Base-by-base conservation (phyloP, 1,140 invertebrate species). In the Lasioglossum baleicum region DNA sequence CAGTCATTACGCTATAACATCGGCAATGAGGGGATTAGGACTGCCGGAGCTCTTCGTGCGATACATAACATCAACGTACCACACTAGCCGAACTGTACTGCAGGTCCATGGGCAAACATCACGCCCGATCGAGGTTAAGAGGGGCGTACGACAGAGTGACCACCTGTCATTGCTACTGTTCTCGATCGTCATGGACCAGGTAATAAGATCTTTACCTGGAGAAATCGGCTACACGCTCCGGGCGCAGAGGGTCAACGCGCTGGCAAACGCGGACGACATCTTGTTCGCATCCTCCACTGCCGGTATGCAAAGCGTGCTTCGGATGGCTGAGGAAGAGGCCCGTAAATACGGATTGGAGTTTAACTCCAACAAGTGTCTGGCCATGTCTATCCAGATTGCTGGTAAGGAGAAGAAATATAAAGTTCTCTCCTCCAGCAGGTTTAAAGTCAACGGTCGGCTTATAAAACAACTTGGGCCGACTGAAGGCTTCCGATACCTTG, bases 211-310 rank as follows among this genome's bases (percentile, higher is more conserved):
- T 0, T 20, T 91, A 7, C 84, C 87, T 0, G 51, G 56, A 4
- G 80, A 75, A 2, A 78, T 91, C 1, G 90, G 90, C 2, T 89
- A 87, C 60, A 80, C 79, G 13, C 31, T 90, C 0, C 83, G 81
- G 4, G 60, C 53, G 1, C 80, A 81, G 17, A 68, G 17, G 8
- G 61, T 88, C 22, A 89, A 88, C 7, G 77, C 85, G 5, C 71
- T 93, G 20, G 92, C 90, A 2, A 93, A 89, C 67, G 91, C 92
- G 13, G 92, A 92, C 64, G 92, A 93, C 13, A 64, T 91, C 56
- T 83, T 93, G 11, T 44, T 93, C 7, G 73, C 89, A 10, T 80
- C 84, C 0, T 89, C 88, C 7, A 75, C 66, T 61, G 69, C 60
- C 4, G 90, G 88, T 5, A 58, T 85, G 20, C 84, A 82, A 11